Conservation (phyloP, 2,797 vertebrate species). For the Enteromius thamalakanensis region DNA sequence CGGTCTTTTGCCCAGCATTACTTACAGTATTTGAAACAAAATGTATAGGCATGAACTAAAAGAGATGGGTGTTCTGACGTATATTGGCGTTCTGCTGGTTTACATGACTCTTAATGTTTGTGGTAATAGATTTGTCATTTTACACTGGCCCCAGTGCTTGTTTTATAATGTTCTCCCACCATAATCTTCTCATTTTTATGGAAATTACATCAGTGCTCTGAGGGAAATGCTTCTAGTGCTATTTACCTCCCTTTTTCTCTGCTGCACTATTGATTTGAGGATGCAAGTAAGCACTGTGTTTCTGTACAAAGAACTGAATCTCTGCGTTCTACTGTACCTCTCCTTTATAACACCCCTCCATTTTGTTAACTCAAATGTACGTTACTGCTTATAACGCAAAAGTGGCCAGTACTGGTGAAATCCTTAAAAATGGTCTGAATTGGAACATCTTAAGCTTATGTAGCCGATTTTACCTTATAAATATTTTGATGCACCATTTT, state of each 20-base stretch:
- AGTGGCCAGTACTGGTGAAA: background rate
- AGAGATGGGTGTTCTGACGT: background rate
- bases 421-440: background rate
- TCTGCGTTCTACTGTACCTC: too few relatives aligned
- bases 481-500: too few relatives aligned
- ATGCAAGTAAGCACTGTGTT: slow-evolving; percentile 11
- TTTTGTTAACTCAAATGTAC: background rate
- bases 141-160: background rate
- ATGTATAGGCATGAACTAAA: background rate
- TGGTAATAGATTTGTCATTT: background rate
- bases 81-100: background rate
- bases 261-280: slow-evolving; percentile 62
- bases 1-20: too few relatives aligned
- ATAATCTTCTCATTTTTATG: slow-evolving; percentile 42
- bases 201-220: slow-evolving; percentile 34
- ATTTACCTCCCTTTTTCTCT: slow-evolving; percentile 18
- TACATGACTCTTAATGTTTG: background rate
- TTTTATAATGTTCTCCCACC: slow-evolving; percentile 33
- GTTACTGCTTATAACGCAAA: background rate
- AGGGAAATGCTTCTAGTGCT: background rate
- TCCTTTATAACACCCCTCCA: too few relatives aligned
- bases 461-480: too few relatives aligned
- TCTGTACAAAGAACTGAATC: slow-evolving; percentile 1
- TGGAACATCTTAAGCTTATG: background rate
- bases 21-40: background rate